Base-by-base conservation (phyloP, 2,888 invertebrate genomes). In the Epirrhoe tristata region DNA sequence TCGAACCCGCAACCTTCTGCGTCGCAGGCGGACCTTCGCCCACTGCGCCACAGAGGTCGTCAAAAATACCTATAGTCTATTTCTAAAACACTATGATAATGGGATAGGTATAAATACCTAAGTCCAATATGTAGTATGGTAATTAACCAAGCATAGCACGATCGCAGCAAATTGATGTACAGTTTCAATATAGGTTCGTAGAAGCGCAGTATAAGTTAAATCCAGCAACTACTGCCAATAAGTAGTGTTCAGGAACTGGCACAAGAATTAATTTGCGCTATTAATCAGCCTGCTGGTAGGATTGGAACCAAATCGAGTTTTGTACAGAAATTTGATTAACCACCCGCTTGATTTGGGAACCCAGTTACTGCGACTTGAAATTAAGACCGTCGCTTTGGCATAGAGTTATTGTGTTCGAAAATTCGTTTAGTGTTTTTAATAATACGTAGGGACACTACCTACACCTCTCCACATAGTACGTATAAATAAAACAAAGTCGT, bases 301-400 rank as follows among this genome's bases (percentile, higher is more conserved):
- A 73, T 73, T 72, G 69, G 62, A 69, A 62, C 70, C 61, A 68
- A 74, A 72, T 71, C 70, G 72, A 72, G 67, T 73, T 74, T 72
- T 70, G 72, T 74, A 68, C 61, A 55, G 59, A 72, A 74, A 76
- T 76, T 72, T 70, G 71, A 74, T 74, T 74, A 71, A 67, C 69
- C 65, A 64, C 66, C 59, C 70, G 72, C 72, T 71, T 70, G 70
- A 72, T 72, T 74, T 69, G 39, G 65, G 67, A 75, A 73, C 69
- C 62, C 59, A 74, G 72, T 75, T 74, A 73, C 60, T 46, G 58
- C 52, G 54, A 58, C 34, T 54, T 50, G 69, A 70, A 68, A 69
- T 60, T 57, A 71, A 63, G 63, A 65, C 58, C 53, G 63, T 46
- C 64, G 62, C 65, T 64, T 64, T 54, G 65, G 50, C 51, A 56